Base-by-base conservation (phyloP, 1,140 invertebrate genomes). In the Bathynomus jamesi region DNA sequence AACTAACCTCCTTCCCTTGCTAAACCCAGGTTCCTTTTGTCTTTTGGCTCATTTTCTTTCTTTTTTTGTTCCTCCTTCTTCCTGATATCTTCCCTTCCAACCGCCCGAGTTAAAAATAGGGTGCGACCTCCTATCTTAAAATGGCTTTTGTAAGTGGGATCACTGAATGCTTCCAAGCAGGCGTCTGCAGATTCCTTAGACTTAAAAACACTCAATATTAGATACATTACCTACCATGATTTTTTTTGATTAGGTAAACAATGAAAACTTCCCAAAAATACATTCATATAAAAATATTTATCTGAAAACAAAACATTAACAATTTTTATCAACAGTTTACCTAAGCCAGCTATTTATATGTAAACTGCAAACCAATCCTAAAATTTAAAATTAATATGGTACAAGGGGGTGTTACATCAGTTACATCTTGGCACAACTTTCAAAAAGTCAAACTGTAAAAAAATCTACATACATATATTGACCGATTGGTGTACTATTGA, bases 1-100 rank as follows among this genome's bases (percentile, higher is more conserved):
- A 60, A 28, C 76, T 74, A 46, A 78, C 75, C 70, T 67, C 95
- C 95, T 88, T 96, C 94, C 79, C 94, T 90, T 13, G 93, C 87
- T 7, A 98, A 83, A 83, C 93, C 94, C 40, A 98, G 83, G 85
- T 97, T 96, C 78, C 95, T 85, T 0, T 89, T 91, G 82, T 98
- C 95, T 80, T 91, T 94, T 78, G 86, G 85, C 32, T 84, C 84
- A 63, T 83, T 82, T 64, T 83, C 79, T 71, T 83, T 81, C 67
- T 82, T 76, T 7, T 83, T 76, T 70, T 85, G 78, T 63, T 81
- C 79, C 79, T 84, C 84, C 66, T 86, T 78, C 72, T 83, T 67
- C 25, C 91, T 80, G 79, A 53, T 53, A 17, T 91, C 87, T 70
- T 92, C 86, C 78, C 86, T 86, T 75, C 87, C 87, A 10, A 97